These are phyloP conservation scores for Synergus umbraculus DNA, from an alignment of 2,888 invertebrate species.

Conservation along the genomic window DNA sequence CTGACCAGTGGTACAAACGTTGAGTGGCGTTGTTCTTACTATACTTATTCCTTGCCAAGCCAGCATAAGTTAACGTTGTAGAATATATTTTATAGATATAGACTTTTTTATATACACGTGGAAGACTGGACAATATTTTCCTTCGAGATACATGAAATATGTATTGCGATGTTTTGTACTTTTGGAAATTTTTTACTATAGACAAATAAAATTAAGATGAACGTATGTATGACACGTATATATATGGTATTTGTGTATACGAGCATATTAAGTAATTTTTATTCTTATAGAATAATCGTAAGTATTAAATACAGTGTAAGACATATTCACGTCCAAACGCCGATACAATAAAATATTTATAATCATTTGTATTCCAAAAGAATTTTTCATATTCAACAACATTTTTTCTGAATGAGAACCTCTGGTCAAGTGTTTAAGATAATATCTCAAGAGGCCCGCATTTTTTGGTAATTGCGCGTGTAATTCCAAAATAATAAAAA, in stretches of 20 bases:
- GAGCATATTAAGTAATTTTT: slow-evolving; percentile 35
- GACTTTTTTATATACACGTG: background rate
- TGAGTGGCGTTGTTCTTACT: background rate
- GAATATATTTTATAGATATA: slow-evolving; percentile 30
- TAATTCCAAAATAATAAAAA: slow-evolving; percentile 26
- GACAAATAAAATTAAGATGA: slow-evolving; percentile 2
- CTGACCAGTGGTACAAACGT: slow-evolving; percentile 30
- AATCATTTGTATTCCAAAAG: background rate
- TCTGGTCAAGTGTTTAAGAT: slow-evolving; percentile 22
- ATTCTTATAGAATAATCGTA: slow-evolving; percentile 41
- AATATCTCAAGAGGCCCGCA: slow-evolving; percentile 29
- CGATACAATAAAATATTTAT: slow-evolving; percentile 32
- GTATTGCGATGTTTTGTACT: slow-evolving; percentile 23
- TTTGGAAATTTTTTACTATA: slow-evolving; percentile 19
- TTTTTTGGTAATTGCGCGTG: slow-evolving; percentile 35
- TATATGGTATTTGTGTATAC: slow-evolving; percentile 20
- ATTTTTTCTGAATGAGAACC: slow-evolving; percentile 19
- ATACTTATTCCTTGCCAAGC: slow-evolving; percentile 20
- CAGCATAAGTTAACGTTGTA: slow-evolving; percentile 22
- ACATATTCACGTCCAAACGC: background rate
- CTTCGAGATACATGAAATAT: background rate
- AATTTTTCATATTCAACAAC: background rate
- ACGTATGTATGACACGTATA: slow-evolving; percentile 21
- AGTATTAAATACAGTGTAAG: slow-evolving; percentile 38
- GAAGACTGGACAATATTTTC: slow-evolving; percentile 38